Conservation (phyloP, 2,888 invertebrate species). For the Andrena hattorfiana region DNA sequence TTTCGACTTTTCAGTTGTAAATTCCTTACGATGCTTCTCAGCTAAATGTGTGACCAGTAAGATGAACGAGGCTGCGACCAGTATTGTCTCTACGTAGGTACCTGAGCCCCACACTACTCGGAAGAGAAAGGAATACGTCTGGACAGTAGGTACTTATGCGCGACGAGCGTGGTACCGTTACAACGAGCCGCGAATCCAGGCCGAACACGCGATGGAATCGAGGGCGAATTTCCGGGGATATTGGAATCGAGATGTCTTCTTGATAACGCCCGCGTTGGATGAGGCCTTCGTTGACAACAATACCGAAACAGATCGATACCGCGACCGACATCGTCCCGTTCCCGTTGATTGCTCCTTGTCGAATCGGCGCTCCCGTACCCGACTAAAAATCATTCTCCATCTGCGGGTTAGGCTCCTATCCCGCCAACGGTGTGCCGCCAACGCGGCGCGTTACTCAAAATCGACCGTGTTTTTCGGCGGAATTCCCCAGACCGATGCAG, state of each 20-base stretch:
- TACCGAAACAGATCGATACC: conserved; percentile 39
- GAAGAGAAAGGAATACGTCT: too few relatives aligned
- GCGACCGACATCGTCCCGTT: conserved; percentile 37
- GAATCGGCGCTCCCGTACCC: not conserved
- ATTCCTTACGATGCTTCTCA: too few relatives aligned
- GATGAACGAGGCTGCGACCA: too few relatives aligned
- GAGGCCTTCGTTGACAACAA: conserved; percentile 41
- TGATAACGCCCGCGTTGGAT: conserved; percentile 40
- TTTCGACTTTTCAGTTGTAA: not conserved
- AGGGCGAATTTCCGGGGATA: conserved; percentile 30
- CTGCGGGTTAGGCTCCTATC: not conserved
- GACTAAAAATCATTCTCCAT: conserved; percentile 14
- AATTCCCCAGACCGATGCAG: not conserved
- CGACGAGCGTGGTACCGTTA: conserved; percentile 25
- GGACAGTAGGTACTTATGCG: conserved; percentile 9
- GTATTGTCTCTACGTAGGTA: too few relatives aligned
- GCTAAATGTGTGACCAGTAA: too few relatives aligned
- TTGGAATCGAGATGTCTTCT: conserved; percentile 52
- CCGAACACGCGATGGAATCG: conserved; percentile 7
- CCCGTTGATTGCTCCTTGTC: conserved; percentile 49
- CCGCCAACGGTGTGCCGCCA: not conserved
- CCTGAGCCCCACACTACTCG: too few relatives aligned
- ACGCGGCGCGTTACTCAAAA: not conserved
- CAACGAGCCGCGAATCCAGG: not conserved
- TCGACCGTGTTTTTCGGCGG: not conserved